These are phyloP conservation scores for Pangasianodon hypophthalmus DNA, from an alignment of 2,113 vertebrate genomes.

Conservation along the genomic window DNA sequence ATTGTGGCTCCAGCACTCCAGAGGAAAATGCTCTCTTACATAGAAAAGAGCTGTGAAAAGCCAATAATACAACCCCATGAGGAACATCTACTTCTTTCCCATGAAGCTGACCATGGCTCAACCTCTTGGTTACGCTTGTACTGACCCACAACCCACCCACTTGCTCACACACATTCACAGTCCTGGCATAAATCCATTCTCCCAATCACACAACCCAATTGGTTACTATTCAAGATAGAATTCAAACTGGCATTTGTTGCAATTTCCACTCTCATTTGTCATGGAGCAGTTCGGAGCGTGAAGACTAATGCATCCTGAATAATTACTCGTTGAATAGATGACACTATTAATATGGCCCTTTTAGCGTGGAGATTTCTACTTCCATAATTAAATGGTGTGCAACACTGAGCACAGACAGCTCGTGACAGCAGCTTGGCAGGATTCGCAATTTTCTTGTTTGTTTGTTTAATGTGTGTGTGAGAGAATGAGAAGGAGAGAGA, in stretches of 20 bases:
- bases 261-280: conserved; percentile 45
- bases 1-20: neutral
- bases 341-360: conserved; percentile 51
- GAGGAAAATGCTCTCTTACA: neutral
- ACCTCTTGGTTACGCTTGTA: neutral
- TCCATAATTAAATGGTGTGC: conserved; percentile 53
- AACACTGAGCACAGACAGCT: conserved; percentile 49
- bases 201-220: conserved; percentile 11
- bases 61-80: neutral
- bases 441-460: conserved; percentile 38
- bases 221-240: conserved; percentile 23
- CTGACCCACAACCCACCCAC: neutral
- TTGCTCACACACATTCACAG: neutral
- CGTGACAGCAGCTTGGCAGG: conserved; percentile 49
- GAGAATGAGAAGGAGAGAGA: neutral
- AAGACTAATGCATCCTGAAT: conserved; percentile 46
- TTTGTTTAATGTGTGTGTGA: conserved; percentile 31
- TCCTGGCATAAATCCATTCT: neutral
- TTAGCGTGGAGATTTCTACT: conserved; percentile 39
- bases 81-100: neutral
- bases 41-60: neutral
- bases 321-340: conserved; percentile 49
- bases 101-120: conserved; percentile 2
- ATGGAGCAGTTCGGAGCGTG: conserved; percentile 32
- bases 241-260: conserved; percentile 20